A percentile compares a stretch with the other conserved stretches of the same genome.
Evolutionary conservation across 2,888 invertebrate genomes (phyloP).

Genomic region (Sarcophaga caerulescens): DNA sequence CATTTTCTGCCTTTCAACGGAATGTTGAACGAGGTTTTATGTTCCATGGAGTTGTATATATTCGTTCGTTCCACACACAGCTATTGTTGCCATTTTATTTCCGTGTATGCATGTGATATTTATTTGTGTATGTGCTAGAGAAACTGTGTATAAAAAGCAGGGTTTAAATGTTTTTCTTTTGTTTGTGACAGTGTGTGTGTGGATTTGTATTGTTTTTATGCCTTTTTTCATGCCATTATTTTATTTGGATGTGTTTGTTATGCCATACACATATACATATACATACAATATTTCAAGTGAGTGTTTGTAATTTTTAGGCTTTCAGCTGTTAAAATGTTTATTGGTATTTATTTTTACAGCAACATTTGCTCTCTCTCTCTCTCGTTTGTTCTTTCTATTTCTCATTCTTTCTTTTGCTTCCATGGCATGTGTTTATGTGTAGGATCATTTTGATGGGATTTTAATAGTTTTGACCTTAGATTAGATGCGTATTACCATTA

Average conservation of each 20-base stretch:
- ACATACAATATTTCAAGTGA: neutral
- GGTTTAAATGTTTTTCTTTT: neutral
- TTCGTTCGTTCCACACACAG: neutral
- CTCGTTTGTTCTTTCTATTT: neutral
- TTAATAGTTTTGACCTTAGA: slow-evolving; percentile 66
- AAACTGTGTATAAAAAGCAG: neutral
- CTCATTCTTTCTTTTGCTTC: neutral
- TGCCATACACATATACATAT: too few species aligned
- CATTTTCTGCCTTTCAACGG: slow-evolving; percentile 45
- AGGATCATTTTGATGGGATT: slow-evolving; percentile 43
- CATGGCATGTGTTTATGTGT: neutral
- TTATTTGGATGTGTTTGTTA: neutral
- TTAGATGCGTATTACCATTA: slow-evolving; percentile 58
- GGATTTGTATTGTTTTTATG: slow-evolving; percentile 25
- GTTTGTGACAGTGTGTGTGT: neutral
- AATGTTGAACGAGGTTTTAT: neutral
- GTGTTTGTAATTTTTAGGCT: slow-evolving; percentile 30
- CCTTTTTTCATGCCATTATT: slow-evolving; percentile 9
- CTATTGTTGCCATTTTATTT: slow-evolving; percentile 21
- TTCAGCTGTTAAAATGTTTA: slow-evolving; percentile 46
- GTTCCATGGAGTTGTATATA: neutral
- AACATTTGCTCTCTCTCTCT: slow-evolving; percentile 8
- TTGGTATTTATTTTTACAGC: slow-evolving; percentile 56
- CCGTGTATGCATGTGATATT: neutral
- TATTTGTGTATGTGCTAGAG: neutral